These are phyloP conservation scores for Anthonomus grandis DNA, from an alignment of 1,140 invertebrate genomes.

Conservation along the genomic window DNA sequence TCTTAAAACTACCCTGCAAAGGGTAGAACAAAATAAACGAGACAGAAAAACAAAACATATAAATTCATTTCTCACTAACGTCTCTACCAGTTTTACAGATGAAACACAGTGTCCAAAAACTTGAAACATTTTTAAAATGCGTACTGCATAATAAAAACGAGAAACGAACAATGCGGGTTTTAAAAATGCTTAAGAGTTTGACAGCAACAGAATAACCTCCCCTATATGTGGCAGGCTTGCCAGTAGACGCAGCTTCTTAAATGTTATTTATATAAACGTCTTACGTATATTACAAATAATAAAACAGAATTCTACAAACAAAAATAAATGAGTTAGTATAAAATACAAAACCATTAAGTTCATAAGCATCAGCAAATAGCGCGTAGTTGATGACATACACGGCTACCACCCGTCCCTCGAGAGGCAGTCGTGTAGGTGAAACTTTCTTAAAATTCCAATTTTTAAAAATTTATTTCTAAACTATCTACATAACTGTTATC, in stretches of 20 bases:
- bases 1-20: no score
- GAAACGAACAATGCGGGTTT: no score
- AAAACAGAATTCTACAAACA: slow-evolving; percentile 25
- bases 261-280: slow-evolving; percentile 10
- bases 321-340: slow-evolving; percentile 30
- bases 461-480: slow-evolving; percentile 29
- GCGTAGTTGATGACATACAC: slow-evolving; percentile 8
- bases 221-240: slow-evolving; percentile 13
- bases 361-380: slow-evolving; percentile 23
- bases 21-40: no score
- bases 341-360: slow-evolving; percentile 28
- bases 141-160: no score
- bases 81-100: slow-evolving; percentile 3
- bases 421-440: slow-evolving; percentile 2
- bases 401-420: not conserved
- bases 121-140: no score
- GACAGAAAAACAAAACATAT: no score
- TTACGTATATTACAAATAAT: slow-evolving; percentile 27
- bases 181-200: no score
- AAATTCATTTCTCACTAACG: no score
- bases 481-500: slow-evolving; percentile 43
- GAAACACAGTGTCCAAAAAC: no score
- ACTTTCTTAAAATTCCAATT: slow-evolving; percentile 20
- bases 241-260: slow-evolving; percentile 23
- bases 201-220: no score